phyloP scores from a whole-genome alignment of 2,797 vertebrate genomes.

The Bradypus variegatus region DNA sequence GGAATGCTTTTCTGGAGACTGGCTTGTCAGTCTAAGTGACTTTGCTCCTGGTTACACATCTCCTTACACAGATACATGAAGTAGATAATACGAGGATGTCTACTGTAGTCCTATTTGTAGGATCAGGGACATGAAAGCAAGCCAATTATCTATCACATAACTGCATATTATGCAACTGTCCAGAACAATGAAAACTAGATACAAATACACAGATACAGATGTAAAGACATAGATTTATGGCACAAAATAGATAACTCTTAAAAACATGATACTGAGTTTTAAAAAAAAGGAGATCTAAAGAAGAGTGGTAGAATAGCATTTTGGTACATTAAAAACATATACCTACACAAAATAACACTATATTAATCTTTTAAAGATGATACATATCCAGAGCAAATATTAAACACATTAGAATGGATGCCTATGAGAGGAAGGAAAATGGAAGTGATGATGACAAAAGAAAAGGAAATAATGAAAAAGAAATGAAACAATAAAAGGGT shows the following conservation, averaged over 20 bases:
- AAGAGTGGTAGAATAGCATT: neutral
- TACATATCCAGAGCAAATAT: neutral
- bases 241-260: neutral
- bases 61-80: neutral
- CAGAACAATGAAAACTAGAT: neutral
- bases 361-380: neutral
- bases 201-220: neutral
- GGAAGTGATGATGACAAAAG: too few species aligned
- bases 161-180: neutral
- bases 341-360: neutral
- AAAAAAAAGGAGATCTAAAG: neutral
- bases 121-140: neutral
- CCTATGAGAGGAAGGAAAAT: neutral
- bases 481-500: neutral
- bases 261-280: neutral
- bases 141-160: neutral
- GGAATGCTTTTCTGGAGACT: too few species aligned
- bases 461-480: neutral
- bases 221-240: neutral
- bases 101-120: neutral
- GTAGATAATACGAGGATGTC: fast-evolving
- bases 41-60: neutral
- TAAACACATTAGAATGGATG: neutral
- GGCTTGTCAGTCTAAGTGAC: too few species aligned
- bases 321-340: neutral